Conservation (phyloP, 1,140 invertebrate genomes). For the Bilobella aurantiaca region DNA sequence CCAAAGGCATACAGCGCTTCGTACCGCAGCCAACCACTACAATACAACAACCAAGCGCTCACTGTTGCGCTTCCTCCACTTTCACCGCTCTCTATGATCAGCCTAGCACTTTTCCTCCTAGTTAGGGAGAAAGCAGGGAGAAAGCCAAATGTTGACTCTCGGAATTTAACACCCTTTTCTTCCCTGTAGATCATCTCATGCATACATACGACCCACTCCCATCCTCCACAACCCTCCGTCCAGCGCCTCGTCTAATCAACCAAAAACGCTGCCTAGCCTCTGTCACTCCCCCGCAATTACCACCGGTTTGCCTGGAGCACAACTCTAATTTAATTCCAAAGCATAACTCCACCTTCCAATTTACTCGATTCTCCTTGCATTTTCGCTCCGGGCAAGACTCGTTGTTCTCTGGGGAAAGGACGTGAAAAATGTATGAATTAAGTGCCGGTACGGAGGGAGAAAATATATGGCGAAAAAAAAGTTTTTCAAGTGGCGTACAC, state of each 20-base stretch:
- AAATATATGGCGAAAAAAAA: too few species aligned
- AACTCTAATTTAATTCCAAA: neutral
- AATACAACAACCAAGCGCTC: constrained; percentile 4
- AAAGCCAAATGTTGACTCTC: constrained; percentile 7
- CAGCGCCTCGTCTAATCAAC: too few species aligned
- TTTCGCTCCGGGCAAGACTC: too few species aligned
- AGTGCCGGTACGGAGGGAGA: too few species aligned
- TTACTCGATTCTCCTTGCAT: too few species aligned
- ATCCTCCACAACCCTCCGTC: neutral
- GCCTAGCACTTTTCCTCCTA: neutral
- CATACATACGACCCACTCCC: constrained; percentile 1
- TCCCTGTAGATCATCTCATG: neutral
- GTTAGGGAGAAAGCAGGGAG: neutral
- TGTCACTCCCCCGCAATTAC: too few species aligned
- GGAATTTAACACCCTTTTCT: constrained; percentile 5
- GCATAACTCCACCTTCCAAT: neutral
- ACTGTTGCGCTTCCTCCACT: too few species aligned
- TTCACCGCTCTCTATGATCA: too few species aligned
- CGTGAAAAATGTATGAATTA: too few species aligned
- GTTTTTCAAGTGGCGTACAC: too few species aligned
- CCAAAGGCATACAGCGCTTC: neutral
- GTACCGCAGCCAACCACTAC: neutral
- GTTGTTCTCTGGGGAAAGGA: too few species aligned
- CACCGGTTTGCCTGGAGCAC: neutral
- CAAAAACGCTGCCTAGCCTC: too few species aligned